Conservation (phyloP, 2,888 invertebrate species). For the Dione vanillae region DNA sequence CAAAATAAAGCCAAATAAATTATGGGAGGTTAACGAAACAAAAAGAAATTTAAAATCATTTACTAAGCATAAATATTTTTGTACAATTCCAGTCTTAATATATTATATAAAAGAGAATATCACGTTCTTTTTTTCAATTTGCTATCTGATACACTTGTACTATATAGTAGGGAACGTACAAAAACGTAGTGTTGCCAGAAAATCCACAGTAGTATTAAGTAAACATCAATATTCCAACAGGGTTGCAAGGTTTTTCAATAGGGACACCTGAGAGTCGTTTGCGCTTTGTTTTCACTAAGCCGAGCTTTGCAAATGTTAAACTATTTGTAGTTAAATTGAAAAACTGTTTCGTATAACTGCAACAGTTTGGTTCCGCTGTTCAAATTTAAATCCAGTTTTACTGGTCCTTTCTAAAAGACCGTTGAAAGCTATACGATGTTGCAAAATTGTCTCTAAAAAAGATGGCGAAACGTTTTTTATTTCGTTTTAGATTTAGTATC, state of each 20-base stretch:
- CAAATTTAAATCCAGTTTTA: constrained; percentile 53
- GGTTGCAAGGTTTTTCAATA: constrained; percentile 71
- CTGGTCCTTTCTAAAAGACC: constrained; percentile 44
- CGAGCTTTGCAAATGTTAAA: constrained; percentile 78
- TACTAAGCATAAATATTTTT: neutral
- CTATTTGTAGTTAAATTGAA: constrained; percentile 82
- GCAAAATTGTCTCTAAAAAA: constrained; percentile 34
- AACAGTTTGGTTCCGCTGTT: constrained; percentile 61
- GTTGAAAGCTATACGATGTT: constrained; percentile 44
- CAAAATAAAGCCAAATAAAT: no score
- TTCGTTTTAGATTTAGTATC: constrained; percentile 20
- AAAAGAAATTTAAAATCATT: neutral
- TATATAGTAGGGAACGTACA: neutral
- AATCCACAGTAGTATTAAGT: constrained; percentile 27
- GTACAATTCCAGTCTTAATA: neutral
- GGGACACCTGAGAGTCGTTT: constrained; percentile 79
- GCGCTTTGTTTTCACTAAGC: constrained; percentile 70
- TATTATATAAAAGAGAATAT: neutral
- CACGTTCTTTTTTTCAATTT: no score
- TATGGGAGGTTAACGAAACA: no score
- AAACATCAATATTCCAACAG: constrained; percentile 57
- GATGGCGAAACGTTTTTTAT: constrained; percentile 28
- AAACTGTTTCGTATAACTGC: constrained; percentile 72
- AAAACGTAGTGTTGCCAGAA: neutral
- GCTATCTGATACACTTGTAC: neutral